phyloP scores from a whole-genome alignment of 2,797 vertebrate genomes.

The Thaleichthys pacificus region DNA sequence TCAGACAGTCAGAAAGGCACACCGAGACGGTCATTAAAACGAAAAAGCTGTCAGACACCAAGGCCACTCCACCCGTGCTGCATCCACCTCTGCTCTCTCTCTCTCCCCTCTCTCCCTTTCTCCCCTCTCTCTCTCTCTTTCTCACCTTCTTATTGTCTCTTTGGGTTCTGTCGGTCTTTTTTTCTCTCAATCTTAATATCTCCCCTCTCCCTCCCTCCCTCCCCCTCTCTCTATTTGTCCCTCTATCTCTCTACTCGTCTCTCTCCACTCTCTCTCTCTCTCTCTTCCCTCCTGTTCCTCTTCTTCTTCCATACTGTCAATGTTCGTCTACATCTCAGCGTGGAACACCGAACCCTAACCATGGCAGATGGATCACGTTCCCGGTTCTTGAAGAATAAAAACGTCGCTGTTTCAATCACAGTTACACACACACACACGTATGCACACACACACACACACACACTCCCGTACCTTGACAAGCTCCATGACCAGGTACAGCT shows the following conservation, averaged over 20 bases:
- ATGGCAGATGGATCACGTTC: slow-evolving; percentile 72
- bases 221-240: slow-evolving; percentile 13
- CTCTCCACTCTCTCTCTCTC: too few species aligned
- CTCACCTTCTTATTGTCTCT: background rate
- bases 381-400: slow-evolving; percentile 70
- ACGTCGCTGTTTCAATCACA: slow-evolving; percentile 23
- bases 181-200: slow-evolving; percentile 19
- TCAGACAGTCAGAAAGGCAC: slow-evolving; percentile 35
- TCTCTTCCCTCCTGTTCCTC: slow-evolving; percentile 19
- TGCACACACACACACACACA: slow-evolving; percentile 20
- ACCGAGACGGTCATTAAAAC: slow-evolving; percentile 56
- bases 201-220: slow-evolving; percentile 31
- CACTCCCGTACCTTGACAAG: slow-evolving; percentile 78
- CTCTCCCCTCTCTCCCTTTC: slow-evolving; percentile 24
- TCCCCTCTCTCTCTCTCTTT: slow-evolving; percentile 24
- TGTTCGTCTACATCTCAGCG: slow-evolving; percentile 49
- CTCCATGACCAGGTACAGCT: slow-evolving; percentile 98
- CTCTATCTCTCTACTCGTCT: background rate
- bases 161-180: slow-evolving; percentile 17
- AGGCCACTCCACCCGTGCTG: background rate
- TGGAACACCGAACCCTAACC: slow-evolving; percentile 39
- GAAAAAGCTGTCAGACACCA: slow-evolving; percentile 45
- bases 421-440: background rate
- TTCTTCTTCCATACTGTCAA: slow-evolving; percentile 12
- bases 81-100: slow-evolving; percentile 19